These are phyloP conservation scores for Tragulus kanchil DNA, from an alignment of 2,113 vertebrate genomes.

Conservation along the genomic window DNA sequence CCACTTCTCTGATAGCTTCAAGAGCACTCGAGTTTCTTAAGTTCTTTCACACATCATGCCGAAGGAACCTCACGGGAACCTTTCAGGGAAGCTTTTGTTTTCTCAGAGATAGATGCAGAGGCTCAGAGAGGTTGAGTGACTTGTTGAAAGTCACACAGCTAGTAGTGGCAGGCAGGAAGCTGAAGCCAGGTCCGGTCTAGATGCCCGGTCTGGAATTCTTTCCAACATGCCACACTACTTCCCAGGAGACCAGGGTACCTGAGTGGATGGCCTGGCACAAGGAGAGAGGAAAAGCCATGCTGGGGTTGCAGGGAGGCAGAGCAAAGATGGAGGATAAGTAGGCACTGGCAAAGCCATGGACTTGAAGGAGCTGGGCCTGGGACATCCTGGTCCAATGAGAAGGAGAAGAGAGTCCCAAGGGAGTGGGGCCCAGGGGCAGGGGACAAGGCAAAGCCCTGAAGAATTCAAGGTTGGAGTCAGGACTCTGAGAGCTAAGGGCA, in stretches of 20 bases:
- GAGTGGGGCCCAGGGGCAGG: too few species aligned
- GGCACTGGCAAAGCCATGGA: not conserved
- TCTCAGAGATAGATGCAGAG: not conserved
- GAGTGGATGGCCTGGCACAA: not conserved
- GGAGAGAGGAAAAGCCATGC: not conserved
- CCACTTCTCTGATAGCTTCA: not conserved
- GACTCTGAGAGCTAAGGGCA: not conserved
- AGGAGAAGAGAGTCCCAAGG: not conserved
- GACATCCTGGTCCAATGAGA: not conserved
- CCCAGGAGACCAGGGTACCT: not conserved
- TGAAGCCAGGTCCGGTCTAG: not conserved
- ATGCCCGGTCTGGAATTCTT: not conserved
- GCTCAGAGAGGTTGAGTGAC: not conserved
- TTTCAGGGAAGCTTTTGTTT: conserved; percentile 14
- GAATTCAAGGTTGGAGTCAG: not conserved
- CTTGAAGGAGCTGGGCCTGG: not conserved
- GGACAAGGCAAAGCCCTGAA: not conserved
- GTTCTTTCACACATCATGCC: not conserved
- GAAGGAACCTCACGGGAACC: not conserved
- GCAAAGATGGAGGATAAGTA: not conserved
- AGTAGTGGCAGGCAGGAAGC: not conserved
- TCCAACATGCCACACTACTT: not conserved
- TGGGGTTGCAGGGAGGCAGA: not conserved
- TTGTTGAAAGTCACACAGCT: conserved; percentile 15
- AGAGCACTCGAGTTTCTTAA: not conserved